These are phyloP conservation scores for Myiozetetes cayanensis DNA, from an alignment of 2,113 vertebrate species.

Conservation along the genomic window DNA sequence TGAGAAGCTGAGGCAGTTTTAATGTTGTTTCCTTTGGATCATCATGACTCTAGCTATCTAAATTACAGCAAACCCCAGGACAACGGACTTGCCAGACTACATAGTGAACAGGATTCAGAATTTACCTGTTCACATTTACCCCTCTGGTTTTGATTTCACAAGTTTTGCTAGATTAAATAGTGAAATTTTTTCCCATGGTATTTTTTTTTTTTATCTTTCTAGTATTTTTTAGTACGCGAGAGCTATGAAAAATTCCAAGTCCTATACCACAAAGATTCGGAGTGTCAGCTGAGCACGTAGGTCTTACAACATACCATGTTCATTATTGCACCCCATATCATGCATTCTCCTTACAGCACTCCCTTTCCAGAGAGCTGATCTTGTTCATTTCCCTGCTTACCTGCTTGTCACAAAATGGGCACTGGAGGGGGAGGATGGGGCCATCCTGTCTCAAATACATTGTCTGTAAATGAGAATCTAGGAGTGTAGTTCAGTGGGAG, in stretches of 20 bases:
- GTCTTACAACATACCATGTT: not conserved
- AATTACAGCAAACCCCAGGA: not conserved
- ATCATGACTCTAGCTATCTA: not conserved
- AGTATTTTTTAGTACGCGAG: not conserved
- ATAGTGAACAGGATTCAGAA: not conserved
- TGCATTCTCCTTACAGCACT: not conserved
- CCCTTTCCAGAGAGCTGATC: not conserved
- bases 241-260: not conserved
- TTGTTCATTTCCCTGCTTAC: not conserved
- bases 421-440: fast-evolving
- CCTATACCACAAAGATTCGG: not conserved
- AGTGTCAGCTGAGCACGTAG: not conserved
- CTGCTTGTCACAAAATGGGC: not conserved
- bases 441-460: not conserved
- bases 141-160: not conserved
- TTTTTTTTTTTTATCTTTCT: not conserved
- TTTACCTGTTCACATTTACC: not conserved
- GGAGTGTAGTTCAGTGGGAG: not conserved
- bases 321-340: not conserved
- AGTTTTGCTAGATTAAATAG: not conserved
- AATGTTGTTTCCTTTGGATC: not conserved
- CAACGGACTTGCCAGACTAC: not conserved
- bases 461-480: not conserved
- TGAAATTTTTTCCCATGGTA: not conserved
- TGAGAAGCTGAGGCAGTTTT: not conserved